These are phyloP conservation scores for Emmelina monodactyla DNA, from an alignment of 2,888 invertebrate genomes.

Conservation along the genomic window DNA sequence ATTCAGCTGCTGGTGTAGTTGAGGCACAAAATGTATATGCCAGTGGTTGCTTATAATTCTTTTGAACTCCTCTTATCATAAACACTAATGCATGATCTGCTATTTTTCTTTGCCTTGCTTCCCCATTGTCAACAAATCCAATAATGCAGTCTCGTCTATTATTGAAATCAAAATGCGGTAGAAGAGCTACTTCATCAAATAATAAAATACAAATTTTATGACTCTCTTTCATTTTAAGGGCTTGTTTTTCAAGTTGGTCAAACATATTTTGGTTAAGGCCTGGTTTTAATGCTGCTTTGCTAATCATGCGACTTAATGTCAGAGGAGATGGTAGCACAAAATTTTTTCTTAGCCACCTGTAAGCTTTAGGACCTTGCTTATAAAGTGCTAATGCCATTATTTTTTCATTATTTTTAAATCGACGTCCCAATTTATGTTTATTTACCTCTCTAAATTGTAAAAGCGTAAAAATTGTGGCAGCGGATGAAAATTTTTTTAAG, in stretches of 20 bases:
- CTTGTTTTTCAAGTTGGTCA: conserved; percentile 1
- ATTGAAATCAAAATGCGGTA: neutral
- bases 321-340: conserved; percentile 4
- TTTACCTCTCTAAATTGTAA: neutral
- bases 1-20: conserved; percentile 11
- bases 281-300: conserved; percentile 3
- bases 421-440: conserved; percentile 1
- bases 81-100: conserved; percentile 14
- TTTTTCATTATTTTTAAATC: conserved; percentile 6
- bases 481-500: neutral
- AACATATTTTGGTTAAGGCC: conserved; percentile 6
- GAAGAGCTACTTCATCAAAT: too few relatives aligned
- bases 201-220: neutral
- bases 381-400: conserved; percentile 4
- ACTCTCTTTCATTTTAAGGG: neutral
- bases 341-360: conserved; percentile 5
- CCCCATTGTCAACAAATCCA: conserved; percentile 4
- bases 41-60: conserved; percentile 15
- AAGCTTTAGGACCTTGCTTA: conserved; percentile 5
- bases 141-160: neutral
- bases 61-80: conserved; percentile 12
- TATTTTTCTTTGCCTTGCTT: neutral
- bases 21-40: conserved; percentile 12
- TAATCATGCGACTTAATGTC: conserved; percentile 2
- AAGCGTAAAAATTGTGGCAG: neutral